Evolutionary conservation across 2,888 invertebrate species (phyloP).

Genomic region (Zaprionus lineosus): DNA sequence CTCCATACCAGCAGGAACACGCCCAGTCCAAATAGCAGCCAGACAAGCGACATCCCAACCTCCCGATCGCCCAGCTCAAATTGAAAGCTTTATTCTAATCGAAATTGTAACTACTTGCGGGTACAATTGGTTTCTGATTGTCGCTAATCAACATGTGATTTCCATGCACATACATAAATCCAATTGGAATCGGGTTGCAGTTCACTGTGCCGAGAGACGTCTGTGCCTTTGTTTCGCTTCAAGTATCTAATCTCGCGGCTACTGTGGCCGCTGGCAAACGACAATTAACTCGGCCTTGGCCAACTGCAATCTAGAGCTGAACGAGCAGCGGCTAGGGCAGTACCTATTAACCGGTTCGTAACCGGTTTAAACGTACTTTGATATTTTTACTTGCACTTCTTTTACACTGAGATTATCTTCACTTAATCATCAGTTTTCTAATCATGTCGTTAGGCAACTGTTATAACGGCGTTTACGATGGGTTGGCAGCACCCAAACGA

Average conservation of each 20-base stretch:
- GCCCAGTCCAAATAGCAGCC: constrained; percentile 17
- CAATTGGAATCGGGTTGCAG: constrained; percentile 20
- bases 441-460: too few species aligned
- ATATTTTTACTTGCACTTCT: too few species aligned
- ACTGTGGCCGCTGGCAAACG: constrained; percentile 1
- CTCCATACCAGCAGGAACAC: constrained; percentile 39
- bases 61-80: not conserved
- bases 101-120: not conserved
- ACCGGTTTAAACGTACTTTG: not conserved
- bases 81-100: constrained; percentile 1
- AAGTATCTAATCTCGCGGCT: constrained; percentile 35
- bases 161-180: constrained; percentile 2
- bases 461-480: too few species aligned
- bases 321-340: not conserved
- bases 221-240: not conserved
- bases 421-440: not conserved
- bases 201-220: not conserved
- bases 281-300: constrained; percentile 6
- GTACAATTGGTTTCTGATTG: constrained; percentile 19
- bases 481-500: too few species aligned
- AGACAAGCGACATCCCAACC: constrained; percentile 28
- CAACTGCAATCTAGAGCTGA: not conserved
- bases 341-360: not conserved
- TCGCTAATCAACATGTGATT: constrained; percentile 26
- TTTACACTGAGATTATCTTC: too few species aligned